Percentiles rank a stretch among this genome's conserved stretches.
Evolutionary conservation across 64 coral and sea anemone genomes (phyloP).

Genomic region (Cladopsammia gracilis): DNA sequence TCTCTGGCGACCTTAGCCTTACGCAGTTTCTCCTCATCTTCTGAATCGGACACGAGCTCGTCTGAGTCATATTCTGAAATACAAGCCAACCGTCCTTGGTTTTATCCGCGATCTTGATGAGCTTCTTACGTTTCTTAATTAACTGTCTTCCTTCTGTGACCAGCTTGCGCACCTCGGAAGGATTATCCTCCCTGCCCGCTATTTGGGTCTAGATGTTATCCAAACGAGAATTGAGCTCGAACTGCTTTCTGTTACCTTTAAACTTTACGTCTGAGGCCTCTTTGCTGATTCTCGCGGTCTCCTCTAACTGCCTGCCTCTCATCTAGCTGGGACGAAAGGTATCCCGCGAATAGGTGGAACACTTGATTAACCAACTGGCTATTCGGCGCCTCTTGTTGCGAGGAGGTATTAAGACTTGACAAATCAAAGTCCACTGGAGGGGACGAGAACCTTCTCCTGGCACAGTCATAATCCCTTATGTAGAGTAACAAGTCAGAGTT

Average conservation of each 20-base stretch:
- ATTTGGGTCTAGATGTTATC: not conserved
- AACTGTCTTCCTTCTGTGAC: not conserved
- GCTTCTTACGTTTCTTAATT: conserved; percentile 26
- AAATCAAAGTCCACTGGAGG: too few relatives aligned
- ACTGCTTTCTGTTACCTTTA: conserved; percentile 49
- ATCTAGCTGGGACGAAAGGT: too few relatives aligned
- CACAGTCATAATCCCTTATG: too few relatives aligned
- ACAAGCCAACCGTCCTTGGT: conserved; percentile 2
- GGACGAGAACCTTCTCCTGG: too few relatives aligned
- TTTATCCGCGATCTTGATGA: conserved; percentile 35
- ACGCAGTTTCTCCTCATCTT: conserved; percentile 4
- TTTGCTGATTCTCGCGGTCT: not conserved
- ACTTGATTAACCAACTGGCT: too few relatives aligned
- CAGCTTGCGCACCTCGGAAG: not conserved
- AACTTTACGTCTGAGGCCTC: not conserved
- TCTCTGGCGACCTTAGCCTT: conserved; percentile 3
- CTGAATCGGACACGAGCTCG: conserved; percentile 26
- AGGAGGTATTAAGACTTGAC: too few relatives aligned
- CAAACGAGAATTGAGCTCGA: conserved; percentile 30
- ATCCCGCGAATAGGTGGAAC: too few relatives aligned
- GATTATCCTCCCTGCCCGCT: not conserved
- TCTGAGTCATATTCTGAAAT: conserved; percentile 29
- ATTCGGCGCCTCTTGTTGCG: too few relatives aligned
- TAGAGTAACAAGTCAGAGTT: too few relatives aligned
- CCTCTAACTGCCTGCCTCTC: too few relatives aligned